Evolutionary conservation across 2,797 vertebrate species (phyloP), one percentile per base, ranked within the genome.

Genomic region (Lophius americanus): DNA sequence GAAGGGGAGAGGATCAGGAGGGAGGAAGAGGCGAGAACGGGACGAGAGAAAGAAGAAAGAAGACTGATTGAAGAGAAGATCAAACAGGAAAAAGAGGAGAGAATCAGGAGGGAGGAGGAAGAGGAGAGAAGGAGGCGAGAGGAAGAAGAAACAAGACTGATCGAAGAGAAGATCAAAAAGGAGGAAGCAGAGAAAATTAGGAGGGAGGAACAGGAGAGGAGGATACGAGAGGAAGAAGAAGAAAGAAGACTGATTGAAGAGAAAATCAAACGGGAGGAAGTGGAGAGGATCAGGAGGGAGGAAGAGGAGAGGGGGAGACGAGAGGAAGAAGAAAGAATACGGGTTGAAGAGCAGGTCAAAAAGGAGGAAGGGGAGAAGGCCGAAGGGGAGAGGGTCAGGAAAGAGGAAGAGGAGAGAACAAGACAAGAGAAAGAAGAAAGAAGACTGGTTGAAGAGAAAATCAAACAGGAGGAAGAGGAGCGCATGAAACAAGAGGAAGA

Each of bases 381-480:
- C 3, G 35, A 33, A 47, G 2, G 5, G 39, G 47, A 49, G 36
- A 11, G 13, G 6, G 43, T 38, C 6, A 38, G 1, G 2, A 38
- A 14, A 9, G 12, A 14, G 12, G 44, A 47, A 14, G 4, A n/a
- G 32, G 44, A 59, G 13, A 60, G n/a, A 3, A 54, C 3, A 14
- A 53, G 51, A 37, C 13, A 9, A 3, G 12, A 60, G 7, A 46
- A 60, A 36, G 58, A 49, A 48, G 57, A 47, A 37, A 13, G 48
- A 57, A 10, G 43, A 57, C 23, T 44, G 33, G 12, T n/a, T 12
- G 6, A 52, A 51, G 38, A 32, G 12, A 48, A 9, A 23, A 51
- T 32, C 14, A 66, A 49, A 41, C 47, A 14, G 44, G 42, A 60
- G 43, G 46, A 62, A 13, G 65, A 61, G 4, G 70, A 66, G 7